Conservation (phyloP, 2,113 vertebrate species). For the Cyphotilapia sp. region DNA sequence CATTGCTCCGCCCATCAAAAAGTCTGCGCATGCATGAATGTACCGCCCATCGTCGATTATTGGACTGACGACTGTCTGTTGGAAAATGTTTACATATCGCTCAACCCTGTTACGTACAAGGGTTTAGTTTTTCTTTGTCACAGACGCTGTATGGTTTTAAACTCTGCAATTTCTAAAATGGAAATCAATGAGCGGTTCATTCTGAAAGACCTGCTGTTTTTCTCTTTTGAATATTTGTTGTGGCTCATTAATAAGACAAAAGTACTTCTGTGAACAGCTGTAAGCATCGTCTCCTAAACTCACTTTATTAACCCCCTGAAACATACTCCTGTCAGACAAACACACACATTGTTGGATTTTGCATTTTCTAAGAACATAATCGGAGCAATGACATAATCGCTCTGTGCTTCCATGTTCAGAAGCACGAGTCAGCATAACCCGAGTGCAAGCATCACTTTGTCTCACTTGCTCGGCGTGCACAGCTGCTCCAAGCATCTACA, state of each 20-base stretch:
- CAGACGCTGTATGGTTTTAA: too few species aligned
- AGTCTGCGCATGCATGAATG: too few species aligned
- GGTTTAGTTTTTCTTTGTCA: too few species aligned
- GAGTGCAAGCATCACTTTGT: background rate
- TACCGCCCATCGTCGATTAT: too few species aligned
- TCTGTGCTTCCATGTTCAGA: accelerated
- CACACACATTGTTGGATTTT: background rate
- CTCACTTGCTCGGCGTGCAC: background rate
- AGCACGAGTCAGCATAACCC: background rate
- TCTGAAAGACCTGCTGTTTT: too few species aligned
- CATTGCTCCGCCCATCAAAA: too few species aligned
- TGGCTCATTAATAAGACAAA: background rate
- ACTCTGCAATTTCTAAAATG: too few species aligned
- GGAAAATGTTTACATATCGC: too few species aligned
- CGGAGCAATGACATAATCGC: accelerated
- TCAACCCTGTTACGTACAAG: too few species aligned
- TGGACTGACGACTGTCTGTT: too few species aligned
- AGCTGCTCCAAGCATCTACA: accelerated
- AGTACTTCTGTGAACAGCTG: accelerated
- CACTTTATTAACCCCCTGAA: background rate
- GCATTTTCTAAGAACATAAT: background rate
- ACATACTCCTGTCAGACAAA: background rate
- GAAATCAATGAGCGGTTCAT: too few species aligned
- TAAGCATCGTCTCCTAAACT: background rate
- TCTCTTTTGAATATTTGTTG: too few species aligned